Conservation (phyloP, 2,797 vertebrate genomes). For the Bradypodion pumilum region DNA sequence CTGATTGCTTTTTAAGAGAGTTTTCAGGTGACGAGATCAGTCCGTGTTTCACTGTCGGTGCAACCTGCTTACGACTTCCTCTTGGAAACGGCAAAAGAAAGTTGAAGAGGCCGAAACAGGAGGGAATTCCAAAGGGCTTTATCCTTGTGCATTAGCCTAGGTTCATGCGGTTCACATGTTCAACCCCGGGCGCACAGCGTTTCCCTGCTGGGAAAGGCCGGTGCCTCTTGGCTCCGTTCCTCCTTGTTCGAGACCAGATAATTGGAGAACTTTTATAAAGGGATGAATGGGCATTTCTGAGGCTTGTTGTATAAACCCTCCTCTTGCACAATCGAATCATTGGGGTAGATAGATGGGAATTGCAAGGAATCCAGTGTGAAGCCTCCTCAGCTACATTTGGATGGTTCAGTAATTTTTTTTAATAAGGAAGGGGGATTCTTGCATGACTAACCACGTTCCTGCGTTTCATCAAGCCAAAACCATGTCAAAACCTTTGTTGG, state of each 20-base stretch:
- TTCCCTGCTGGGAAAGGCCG: slow-evolving; percentile 32
- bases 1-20: no score
- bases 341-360: slow-evolving; percentile 47
- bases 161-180: slow-evolving; percentile 27
- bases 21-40: neutral
- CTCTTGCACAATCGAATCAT: slow-evolving; percentile 53
- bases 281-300: slow-evolving; percentile 44
- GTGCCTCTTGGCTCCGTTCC: slow-evolving; percentile 24
- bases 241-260: slow-evolving; percentile 46
- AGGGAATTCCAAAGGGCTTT: slow-evolving; percentile 37
- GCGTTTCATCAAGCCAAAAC: slow-evolving; percentile 50
- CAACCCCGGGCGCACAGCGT: slow-evolving; percentile 44
- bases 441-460: slow-evolving; percentile 58
- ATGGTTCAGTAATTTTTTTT: slow-evolving; percentile 60
- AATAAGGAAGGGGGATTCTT: slow-evolving; percentile 47
- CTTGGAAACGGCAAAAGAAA: neutral
- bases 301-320: slow-evolving; percentile 26
- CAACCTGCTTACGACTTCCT: slow-evolving; percentile 42
- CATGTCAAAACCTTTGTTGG: slow-evolving; percentile 1
- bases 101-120: slow-evolving; percentile 13
- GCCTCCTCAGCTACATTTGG: slow-evolving; percentile 53
- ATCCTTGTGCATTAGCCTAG: slow-evolving; percentile 30
- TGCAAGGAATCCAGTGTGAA: no score
- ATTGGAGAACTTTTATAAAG: slow-evolving; percentile 62
- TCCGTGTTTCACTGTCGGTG: rapidly evolving